Conservation (phyloP, 1,140 invertebrate species). For the Gonioctena quinquepunctata region DNA sequence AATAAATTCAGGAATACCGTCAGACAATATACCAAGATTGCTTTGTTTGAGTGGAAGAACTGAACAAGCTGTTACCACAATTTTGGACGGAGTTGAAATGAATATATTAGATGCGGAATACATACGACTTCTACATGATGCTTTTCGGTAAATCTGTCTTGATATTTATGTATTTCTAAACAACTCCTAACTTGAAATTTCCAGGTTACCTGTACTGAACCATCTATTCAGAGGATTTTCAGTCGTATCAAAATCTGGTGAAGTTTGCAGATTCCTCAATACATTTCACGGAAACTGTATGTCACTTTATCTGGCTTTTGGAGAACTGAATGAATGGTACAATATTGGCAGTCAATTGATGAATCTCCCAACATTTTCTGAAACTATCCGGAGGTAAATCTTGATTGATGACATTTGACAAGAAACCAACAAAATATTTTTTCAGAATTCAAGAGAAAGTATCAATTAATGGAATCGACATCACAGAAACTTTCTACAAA, state of each 20-base stretch:
- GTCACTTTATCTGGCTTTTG: constrained; percentile 87
- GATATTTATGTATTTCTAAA: background rate
- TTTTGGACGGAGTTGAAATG: constrained; percentile 69
- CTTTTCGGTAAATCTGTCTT: constrained; percentile 39
- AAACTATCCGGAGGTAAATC: constrained; percentile 68
- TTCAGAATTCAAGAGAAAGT: constrained; percentile 54
- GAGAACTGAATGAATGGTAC: constrained; percentile 90
- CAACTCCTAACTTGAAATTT: too few relatives aligned
- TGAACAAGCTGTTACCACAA: constrained; percentile 66
- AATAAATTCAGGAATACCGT: constrained; percentile 56
- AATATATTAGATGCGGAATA: constrained; percentile 63
- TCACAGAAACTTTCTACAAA: background rate
- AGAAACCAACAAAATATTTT: constrained; percentile 11
- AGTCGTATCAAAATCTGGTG: constrained; percentile 58
- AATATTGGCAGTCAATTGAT: constrained; percentile 68
- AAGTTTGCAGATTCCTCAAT: constrained; percentile 62
- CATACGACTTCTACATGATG: constrained; percentile 59
- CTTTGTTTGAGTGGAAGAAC: constrained; percentile 67
- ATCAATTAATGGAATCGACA: constrained; percentile 57
- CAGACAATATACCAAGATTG: constrained; percentile 65
- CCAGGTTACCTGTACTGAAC: constrained; percentile 59
- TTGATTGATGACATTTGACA: background rate
- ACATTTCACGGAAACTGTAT: constrained; percentile 64
- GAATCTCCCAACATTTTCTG: constrained; percentile 71
- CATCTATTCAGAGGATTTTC: constrained; percentile 65